These are phyloP conservation scores for Hemiscyllium ocellatum DNA, from an alignment of 2,113 vertebrate genomes.

Conservation along the genomic window DNA sequence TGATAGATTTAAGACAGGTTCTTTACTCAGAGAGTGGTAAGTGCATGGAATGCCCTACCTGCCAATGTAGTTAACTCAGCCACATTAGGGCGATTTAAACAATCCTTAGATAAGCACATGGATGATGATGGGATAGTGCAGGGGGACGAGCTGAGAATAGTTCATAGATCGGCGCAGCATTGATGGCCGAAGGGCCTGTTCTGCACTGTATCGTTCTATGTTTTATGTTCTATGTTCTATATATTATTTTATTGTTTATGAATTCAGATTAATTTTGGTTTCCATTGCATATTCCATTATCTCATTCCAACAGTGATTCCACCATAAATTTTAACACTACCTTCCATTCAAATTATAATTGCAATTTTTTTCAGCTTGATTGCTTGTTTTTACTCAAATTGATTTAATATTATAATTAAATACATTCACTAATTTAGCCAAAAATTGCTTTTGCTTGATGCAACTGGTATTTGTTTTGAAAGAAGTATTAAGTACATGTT, in stretches of 20 bases:
- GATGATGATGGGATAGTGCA: no score
- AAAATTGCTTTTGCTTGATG: neutral
- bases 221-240: no score
- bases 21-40: no score
- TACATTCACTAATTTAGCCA: neutral
- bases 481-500: neutral
- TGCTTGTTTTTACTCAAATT: neutral
- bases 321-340: neutral
- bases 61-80: no score
- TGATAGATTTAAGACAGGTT: no score
- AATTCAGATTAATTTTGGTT: neutral
- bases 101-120: no score
- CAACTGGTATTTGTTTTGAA: neutral
- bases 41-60: no score
- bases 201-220: no score
- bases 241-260: neutral
- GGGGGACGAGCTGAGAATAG: no score
- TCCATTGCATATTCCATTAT: neutral
- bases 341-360: neutral
- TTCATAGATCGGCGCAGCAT: no score
- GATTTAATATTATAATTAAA: neutral
- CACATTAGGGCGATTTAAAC: no score
- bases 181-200: no score
- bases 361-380: neutral
- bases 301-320: neutral